Percentiles rank a stretch among this genome's conserved stretches.
phyloP scores from a whole-genome alignment of 2,888 invertebrate species.

The Xanthorhoe spadicearia region DNA sequence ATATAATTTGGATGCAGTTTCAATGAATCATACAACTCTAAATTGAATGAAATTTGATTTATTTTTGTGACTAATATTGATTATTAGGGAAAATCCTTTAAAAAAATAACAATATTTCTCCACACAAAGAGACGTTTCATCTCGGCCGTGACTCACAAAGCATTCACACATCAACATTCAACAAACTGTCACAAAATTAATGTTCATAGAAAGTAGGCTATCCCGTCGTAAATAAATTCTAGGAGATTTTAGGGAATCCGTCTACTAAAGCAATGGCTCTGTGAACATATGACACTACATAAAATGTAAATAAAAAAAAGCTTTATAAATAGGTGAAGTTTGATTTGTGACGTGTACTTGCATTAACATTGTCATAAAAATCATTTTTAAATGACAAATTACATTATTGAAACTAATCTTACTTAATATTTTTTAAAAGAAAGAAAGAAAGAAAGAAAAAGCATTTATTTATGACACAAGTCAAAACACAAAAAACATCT shows the following conservation, averaged over 20 bases:
- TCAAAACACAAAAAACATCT: no score
- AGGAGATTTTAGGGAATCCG: slow-evolving; percentile 7
- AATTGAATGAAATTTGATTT: neutral
- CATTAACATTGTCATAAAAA: no score
- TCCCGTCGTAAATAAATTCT: slow-evolving; percentile 34
- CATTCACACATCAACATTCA: slow-evolving; percentile 28
- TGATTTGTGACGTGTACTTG: no score
- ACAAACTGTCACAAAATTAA: slow-evolving; percentile 35
- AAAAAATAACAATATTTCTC: neutral
- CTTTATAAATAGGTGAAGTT: no score
- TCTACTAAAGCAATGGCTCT: slow-evolving; percentile 10
- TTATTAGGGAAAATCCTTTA: neutral
- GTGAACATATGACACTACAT: neutral
- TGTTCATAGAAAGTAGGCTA: slow-evolving; percentile 35
- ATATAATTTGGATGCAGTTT: slow-evolving; percentile 18
- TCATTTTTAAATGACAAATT: no score
- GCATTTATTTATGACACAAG: no score
- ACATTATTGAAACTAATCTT: no score
- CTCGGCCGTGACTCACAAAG: slow-evolving; percentile 26
- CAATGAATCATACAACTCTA: slow-evolving; percentile 11
- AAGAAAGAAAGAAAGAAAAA: no score
- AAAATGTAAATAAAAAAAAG: neutral
- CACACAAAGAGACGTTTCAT: slow-evolving; percentile 5
- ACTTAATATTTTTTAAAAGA: no score
- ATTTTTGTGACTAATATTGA: neutral